These are phyloP conservation scores for Tenthredo amoena DNA, from an alignment of 2,888 invertebrate genomes.

Conservation along the genomic window DNA sequence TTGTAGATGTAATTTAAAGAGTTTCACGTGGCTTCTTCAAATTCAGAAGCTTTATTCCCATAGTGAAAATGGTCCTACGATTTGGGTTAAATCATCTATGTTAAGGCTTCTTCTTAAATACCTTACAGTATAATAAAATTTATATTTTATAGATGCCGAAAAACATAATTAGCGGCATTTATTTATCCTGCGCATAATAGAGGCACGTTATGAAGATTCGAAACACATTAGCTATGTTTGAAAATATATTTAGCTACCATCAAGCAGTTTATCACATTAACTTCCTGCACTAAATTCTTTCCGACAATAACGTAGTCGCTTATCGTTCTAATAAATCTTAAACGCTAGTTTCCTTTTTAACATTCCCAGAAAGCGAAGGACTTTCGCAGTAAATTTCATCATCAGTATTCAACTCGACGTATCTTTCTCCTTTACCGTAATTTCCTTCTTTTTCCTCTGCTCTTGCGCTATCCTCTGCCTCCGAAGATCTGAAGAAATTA, in stretches of 20 bases:
- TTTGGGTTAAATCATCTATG: no score
- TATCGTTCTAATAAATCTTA: slow-evolving; percentile 58
- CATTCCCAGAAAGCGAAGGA: slow-evolving; percentile 60
- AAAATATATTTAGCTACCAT: slow-evolving; percentile 41
- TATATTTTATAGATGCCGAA: slow-evolving; percentile 23
- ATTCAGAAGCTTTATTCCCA: no score
- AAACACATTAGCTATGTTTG: slow-evolving; percentile 16
- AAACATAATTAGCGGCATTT: slow-evolving; percentile 18
- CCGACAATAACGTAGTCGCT: not conserved
- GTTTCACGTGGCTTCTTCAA: no score
- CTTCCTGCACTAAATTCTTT: slow-evolving; percentile 43
- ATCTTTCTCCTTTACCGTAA: slow-evolving; percentile 58
- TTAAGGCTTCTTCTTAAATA: not conserved
- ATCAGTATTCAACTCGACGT: slow-evolving; percentile 55
- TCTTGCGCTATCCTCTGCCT: slow-evolving; percentile 60
- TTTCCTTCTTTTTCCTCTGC: slow-evolving; percentile 60
- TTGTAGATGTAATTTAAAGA: no score
- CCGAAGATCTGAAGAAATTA: slow-evolving; percentile 56
- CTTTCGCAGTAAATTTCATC: slow-evolving; percentile 61
- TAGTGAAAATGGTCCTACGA: no score
- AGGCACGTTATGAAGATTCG: slow-evolving; percentile 32
- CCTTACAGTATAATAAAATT: slow-evolving; percentile 26
- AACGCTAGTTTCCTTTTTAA: slow-evolving; percentile 76
- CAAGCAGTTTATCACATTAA: slow-evolving; percentile 40
- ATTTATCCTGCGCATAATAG: slow-evolving; percentile 10